Evolutionary conservation across 2,888 invertebrate species (phyloP).

Genomic region (Hypolimnas misippus): DNA sequence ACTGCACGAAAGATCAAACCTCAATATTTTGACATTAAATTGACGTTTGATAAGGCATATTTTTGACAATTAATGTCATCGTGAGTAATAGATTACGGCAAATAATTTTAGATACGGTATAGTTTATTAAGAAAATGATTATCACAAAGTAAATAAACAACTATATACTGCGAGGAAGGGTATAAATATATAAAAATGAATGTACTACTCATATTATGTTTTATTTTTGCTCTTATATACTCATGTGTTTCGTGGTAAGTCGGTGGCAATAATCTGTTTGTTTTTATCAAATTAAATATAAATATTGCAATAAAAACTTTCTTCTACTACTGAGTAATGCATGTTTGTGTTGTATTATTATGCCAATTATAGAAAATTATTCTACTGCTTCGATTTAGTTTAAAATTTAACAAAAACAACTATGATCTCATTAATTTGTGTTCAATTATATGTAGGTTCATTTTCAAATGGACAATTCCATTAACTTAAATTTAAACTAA

Average conservation of each 20-base stretch:
- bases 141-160: constrained; percentile 21
- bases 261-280: constrained; percentile 34
- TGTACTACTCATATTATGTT: constrained; percentile 62
- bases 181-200: constrained; percentile 64
- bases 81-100: constrained; percentile 17
- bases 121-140: constrained; percentile 22
- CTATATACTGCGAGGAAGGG: constrained; percentile 46
- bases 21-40: background rate
- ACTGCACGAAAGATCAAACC: too few species aligned
- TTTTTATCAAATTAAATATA: constrained; percentile 13
- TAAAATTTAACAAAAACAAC: too few species aligned
- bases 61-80: constrained; percentile 1
- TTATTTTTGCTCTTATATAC: constrained; percentile 77
- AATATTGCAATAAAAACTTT: background rate
- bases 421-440: too few species aligned
- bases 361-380: background rate
- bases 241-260: constrained; percentile 86
- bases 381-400: too few species aligned
- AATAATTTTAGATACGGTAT: constrained; percentile 8
- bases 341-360: background rate
- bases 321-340: background rate
- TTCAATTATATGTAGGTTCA: too few species aligned
- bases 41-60: background rate
- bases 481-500: too few species aligned
- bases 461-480: too few species aligned